These are phyloP conservation scores for Misgurnus mizolepis DNA, from an alignment of 2,113 vertebrate species.

Conservation along the genomic window DNA sequence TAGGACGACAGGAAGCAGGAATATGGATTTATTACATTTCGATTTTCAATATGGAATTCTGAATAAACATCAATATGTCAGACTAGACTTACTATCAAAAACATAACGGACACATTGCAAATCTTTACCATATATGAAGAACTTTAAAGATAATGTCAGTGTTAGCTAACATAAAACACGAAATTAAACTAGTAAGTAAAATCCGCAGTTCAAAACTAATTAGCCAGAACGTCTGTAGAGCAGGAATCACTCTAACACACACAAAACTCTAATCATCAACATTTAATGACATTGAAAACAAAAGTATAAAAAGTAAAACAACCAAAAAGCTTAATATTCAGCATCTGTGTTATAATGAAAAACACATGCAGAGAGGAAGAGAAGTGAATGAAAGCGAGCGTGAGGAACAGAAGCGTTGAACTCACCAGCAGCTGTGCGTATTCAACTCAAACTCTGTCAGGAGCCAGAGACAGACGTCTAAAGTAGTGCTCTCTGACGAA, in stretches of 20 bases:
- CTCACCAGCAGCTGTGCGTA: constrained; percentile 39
- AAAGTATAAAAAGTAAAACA: background rate
- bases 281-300: background rate
- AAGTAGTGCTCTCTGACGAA: constrained; percentile 34
- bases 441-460: constrained; percentile 8
- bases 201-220: background rate
- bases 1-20: background rate
- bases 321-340: background rate
- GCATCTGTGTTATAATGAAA: background rate
- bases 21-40: background rate
- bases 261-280: background rate
- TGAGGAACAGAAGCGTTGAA: background rate
- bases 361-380: background rate
- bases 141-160: background rate
- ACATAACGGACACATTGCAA: too few species aligned
- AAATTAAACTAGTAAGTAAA: background rate
- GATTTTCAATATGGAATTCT: background rate
- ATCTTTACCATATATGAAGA: background rate
- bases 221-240: background rate
- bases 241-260: background rate
- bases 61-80: background rate
- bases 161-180: background rate
- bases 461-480: constrained; percentile 1
- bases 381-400: background rate
- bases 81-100: background rate